Evolutionary conservation across 64 coral and sea anemone species (phyloP).

Genomic region (Montipora efflorescens): DNA sequence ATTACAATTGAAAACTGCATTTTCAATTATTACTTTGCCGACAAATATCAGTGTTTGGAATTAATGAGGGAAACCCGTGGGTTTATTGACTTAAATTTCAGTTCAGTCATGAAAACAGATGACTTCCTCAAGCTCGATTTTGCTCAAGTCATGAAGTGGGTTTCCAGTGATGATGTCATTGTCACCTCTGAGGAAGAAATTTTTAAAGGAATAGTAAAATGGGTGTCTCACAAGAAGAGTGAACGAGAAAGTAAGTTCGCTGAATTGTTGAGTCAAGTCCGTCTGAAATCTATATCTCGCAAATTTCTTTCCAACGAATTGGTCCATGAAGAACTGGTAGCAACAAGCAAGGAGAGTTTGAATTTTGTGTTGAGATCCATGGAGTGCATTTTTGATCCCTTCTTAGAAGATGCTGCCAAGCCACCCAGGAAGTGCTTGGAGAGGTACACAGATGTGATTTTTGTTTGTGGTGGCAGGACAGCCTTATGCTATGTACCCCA

Average conservation of each 20-base stretch:
- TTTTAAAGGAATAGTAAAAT: conserved; percentile 17
- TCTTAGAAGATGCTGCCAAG: accelerated
- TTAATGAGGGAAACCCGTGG: not conserved
- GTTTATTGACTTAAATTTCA: not conserved
- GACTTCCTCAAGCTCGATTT: conserved; percentile 7
- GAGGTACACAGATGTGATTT: not conserved
- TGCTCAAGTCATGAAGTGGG: not conserved
- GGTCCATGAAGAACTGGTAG: not conserved
- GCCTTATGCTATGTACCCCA: not conserved
- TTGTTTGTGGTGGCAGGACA: conserved; percentile 21
- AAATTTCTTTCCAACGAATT: not conserved
- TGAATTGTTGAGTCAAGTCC: not conserved
- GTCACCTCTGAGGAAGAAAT: conserved; percentile 12
- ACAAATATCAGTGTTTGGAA: not conserved
- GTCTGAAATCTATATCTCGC: not conserved
- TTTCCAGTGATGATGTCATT: conserved; percentile 18
- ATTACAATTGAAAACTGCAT: conserved; percentile 4
- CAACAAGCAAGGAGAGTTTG: not conserved
- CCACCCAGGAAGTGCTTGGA: conserved; percentile 2
- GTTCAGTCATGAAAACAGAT: conserved; percentile 1
- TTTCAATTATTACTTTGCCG: conserved; percentile 13
- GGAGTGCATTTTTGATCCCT: not conserved
- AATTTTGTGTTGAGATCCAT: conserved; percentile 10
- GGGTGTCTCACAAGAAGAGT: conserved; percentile 3
- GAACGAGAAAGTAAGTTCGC: not conserved